Conservation (phyloP, 2,797 vertebrate genomes). For the Anabacerthia variegaticeps region DNA sequence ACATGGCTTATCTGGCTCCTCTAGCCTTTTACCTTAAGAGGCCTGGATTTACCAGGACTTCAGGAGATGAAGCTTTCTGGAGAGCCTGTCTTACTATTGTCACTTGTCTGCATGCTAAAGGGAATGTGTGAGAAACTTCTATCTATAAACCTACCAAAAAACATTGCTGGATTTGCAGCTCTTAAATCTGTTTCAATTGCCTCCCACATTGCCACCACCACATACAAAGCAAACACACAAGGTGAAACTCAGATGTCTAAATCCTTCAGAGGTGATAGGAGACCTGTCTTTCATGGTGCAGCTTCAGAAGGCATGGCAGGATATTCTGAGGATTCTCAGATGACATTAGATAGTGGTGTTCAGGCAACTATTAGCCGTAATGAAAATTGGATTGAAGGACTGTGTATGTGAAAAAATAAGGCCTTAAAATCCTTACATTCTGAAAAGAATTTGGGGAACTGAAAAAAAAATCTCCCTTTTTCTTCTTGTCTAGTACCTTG, state of each 20-base stretch:
- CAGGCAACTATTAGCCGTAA: neutral
- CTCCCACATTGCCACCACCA: neutral
- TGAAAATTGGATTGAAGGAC: neutral
- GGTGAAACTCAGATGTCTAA: neutral
- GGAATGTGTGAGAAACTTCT: neutral
- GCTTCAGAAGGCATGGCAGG: neutral
- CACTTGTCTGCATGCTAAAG: neutral
- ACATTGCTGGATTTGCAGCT: neutral
- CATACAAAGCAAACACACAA: neutral
- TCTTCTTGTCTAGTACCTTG: neutral
- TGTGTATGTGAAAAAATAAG: neutral
- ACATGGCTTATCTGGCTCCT: neutral
- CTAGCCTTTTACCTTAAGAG: conserved; percentile 42
- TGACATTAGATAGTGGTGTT: neutral
- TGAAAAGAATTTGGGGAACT: neutral
- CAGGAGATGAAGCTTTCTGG: neutral
- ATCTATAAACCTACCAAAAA: neutral
- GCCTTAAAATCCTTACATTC: neutral
- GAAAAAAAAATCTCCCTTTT: neutral
- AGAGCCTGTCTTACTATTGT: neutral
- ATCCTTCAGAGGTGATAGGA: neutral
- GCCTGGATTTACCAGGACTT: conserved; percentile 19
- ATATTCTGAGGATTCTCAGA: neutral
- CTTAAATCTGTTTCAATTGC: conserved; percentile 2
- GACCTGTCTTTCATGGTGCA: neutral